Conservation (phyloP, 2,797 vertebrate genomes). For the Mus minutoides region DNA sequence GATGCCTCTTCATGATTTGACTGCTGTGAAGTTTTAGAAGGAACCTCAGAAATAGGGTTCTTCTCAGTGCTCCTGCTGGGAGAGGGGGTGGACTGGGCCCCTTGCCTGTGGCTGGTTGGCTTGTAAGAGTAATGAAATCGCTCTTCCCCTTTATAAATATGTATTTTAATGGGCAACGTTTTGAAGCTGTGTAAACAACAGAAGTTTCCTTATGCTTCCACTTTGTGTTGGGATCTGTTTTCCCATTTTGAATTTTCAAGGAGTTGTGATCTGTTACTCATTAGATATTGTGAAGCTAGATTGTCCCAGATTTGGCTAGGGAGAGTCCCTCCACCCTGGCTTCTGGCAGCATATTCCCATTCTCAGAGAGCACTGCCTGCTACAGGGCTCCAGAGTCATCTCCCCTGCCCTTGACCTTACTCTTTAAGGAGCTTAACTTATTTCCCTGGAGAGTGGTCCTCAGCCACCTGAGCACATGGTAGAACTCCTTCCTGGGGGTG, state of each 20-base stretch:
- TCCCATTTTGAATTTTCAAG: not conserved
- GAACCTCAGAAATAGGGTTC: not conserved
- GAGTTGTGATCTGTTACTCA: not conserved
- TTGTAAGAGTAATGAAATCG: not conserved
- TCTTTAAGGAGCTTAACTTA: not conserved
- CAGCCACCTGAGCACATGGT: not conserved
- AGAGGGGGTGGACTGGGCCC: accelerated
- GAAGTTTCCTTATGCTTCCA: not conserved
- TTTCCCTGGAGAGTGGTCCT: not conserved
- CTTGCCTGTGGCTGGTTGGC: not conserved
- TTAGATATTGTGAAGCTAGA: not conserved
- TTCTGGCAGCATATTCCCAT: not conserved
- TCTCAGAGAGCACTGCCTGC: not conserved
- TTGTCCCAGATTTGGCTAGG: not conserved
- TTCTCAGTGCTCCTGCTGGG: not conserved
- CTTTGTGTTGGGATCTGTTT: not conserved
- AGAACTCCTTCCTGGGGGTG: not conserved
- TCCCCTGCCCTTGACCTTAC: not conserved
- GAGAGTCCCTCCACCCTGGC: not conserved
- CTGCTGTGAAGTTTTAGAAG: not conserved
- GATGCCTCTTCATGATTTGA: not conserved
- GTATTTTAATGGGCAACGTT: not conserved
- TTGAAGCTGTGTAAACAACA: not conserved
- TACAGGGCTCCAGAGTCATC: not conserved
- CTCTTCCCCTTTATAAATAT: not conserved